Evolutionary conservation across 1,140 invertebrate species (phyloP).

Genomic region (Pseudomyrmex gracilis): DNA sequence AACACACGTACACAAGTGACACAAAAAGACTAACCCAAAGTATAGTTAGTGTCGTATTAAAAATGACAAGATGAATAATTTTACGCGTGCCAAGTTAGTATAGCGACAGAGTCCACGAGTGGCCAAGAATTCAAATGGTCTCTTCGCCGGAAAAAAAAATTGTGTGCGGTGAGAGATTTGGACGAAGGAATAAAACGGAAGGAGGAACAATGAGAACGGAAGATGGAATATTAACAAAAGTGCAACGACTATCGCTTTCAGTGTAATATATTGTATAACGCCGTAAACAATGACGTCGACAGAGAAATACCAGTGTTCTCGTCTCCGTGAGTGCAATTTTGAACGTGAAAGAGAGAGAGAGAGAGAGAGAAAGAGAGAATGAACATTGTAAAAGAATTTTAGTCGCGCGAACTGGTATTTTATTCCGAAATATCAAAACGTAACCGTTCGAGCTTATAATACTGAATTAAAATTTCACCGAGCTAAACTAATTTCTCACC

Average conservation of each 20-base stretch:
- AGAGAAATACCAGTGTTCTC: conserved; percentile 63
- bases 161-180: background rate
- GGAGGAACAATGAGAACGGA: conserved; percentile 44
- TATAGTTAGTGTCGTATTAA: conserved; percentile 79
- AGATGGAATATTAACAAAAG: conserved; percentile 70
- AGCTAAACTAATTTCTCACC: conserved; percentile 21
- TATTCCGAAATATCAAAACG: conserved; percentile 55
- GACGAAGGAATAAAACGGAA: conserved; percentile 35
- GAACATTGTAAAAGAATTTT: conserved; percentile 34
- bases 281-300: conserved; percentile 60
- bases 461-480: conserved; percentile 53
- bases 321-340: conserved; percentile 18
- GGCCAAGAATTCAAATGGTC: conserved; percentile 32
- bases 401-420: conserved; percentile 34
- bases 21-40: conserved; percentile 78
- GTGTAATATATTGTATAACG: conserved; percentile 84
- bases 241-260: conserved; percentile 83
- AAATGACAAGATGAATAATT: conserved; percentile 66
- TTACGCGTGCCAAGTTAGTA: conserved; percentile 79
- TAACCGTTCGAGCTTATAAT: conserved; percentile 50
- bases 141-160: conserved; percentile 1
- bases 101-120: conserved; percentile 61
- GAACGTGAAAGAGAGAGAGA: background rate
- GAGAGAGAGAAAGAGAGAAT: conserved; percentile 1
- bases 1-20: conserved; percentile 35